Evolutionary conservation across 2,113 vertebrate species (phyloP).

Genomic region (Capricornis sumatraensis): DNA sequence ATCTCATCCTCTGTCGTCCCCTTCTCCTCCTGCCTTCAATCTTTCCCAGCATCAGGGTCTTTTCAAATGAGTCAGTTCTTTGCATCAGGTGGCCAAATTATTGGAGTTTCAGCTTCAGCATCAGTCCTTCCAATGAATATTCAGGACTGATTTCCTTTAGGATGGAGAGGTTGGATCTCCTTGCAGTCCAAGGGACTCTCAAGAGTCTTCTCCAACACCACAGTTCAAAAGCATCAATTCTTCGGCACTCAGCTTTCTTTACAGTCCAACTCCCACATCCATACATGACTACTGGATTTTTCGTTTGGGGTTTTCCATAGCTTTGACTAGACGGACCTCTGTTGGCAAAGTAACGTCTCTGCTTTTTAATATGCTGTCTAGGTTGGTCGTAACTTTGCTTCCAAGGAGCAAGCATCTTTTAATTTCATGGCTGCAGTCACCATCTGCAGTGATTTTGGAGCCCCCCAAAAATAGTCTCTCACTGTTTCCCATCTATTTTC

Average conservation of each 20-base stretch:
- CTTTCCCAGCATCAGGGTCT: background rate
- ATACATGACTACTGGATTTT: background rate
- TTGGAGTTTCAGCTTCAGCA: background rate
- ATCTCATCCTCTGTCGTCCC: background rate
- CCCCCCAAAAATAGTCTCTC: background rate
- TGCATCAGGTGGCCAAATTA: background rate
- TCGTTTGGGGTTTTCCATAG: background rate
- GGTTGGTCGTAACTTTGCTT: background rate
- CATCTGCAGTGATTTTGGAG: background rate
- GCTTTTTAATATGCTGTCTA: background rate
- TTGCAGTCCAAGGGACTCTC: background rate
- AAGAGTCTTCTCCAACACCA: background rate
- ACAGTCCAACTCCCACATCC: background rate
- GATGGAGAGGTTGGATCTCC: background rate
- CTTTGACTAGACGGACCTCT: background rate
- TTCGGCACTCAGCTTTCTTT: background rate
- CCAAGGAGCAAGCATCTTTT: background rate
- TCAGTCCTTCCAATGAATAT: background rate
- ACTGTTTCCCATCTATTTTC: background rate
- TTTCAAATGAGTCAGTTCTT: background rate
- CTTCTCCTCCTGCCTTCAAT: background rate
- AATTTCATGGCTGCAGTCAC: background rate
- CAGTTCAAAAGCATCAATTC: background rate
- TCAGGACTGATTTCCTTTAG: background rate
- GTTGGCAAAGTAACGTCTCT: background rate